phyloP scores from a whole-genome alignment of 2,113 vertebrate genomes.

The Heptranchias perlo region DNA sequence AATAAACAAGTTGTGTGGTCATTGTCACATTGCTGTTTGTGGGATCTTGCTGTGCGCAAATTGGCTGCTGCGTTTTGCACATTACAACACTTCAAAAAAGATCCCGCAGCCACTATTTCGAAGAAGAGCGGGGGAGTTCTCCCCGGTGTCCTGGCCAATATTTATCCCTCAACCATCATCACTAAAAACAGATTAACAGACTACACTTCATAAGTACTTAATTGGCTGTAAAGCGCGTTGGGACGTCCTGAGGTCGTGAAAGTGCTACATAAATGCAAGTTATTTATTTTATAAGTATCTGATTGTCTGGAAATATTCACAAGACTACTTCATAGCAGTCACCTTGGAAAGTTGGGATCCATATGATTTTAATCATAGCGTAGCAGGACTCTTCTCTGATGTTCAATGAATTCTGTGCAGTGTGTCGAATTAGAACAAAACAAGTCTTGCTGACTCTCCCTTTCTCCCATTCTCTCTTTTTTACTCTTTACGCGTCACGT shows the following conservation, averaged over 20 bases:
- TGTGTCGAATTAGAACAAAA: background rate
- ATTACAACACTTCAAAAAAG: too few species aligned
- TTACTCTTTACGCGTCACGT: background rate
- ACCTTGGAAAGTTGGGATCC: background rate
- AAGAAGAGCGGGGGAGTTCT: background rate
- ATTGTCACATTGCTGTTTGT: too few species aligned
- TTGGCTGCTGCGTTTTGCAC: too few species aligned
- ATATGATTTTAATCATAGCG: background rate
- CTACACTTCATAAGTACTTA: background rate
- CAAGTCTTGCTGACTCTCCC: background rate
- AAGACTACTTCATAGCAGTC: background rate
- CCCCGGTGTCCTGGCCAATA: background rate
- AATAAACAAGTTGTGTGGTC: too few species aligned
- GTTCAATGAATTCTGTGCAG: background rate
- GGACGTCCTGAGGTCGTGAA: background rate
- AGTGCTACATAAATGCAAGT: background rate
- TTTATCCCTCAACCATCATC: background rate
- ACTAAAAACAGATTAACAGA: too few species aligned
- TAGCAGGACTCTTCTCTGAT: background rate
- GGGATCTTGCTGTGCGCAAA: too few species aligned
- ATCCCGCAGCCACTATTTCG: background rate
- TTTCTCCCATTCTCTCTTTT: background rate
- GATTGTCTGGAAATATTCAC: background rate
- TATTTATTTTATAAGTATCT: background rate
- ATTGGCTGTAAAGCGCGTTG: background rate